Percentiles rank a stretch among this genome's conserved stretches.
These are phyloP conservation scores for Setophaga petechia DNA, from an alignment of 2,113 vertebrate genomes.

Conservation along the genomic window DNA sequence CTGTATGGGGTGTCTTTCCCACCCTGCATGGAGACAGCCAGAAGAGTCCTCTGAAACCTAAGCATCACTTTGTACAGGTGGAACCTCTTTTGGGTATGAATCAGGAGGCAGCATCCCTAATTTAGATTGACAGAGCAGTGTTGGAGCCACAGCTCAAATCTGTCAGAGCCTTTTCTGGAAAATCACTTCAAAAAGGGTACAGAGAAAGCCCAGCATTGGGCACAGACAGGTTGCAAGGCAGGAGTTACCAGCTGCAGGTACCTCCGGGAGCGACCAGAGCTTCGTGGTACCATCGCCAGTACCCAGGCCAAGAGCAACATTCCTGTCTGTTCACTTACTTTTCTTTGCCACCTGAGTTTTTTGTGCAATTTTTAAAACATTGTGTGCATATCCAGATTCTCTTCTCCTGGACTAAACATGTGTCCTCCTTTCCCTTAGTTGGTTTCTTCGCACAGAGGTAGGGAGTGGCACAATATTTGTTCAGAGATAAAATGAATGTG, in stretches of 20 bases:
- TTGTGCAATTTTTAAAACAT: background rate
- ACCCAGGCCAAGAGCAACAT: background rate
- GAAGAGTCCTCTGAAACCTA: background rate
- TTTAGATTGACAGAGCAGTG: fast-evolving
- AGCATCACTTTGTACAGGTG: background rate
- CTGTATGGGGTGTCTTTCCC: background rate
- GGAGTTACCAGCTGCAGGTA: background rate
- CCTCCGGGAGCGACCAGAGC: background rate
- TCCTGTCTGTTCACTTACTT: background rate
- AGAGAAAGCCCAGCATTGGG: background rate
- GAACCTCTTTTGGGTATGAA: background rate
- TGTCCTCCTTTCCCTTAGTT: background rate
- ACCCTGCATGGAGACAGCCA: background rate
- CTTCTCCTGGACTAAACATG: background rate
- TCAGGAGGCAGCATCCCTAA: background rate
- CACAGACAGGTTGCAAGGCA: background rate
- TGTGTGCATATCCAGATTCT: background rate
- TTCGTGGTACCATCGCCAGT: background rate
- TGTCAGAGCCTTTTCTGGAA: background rate
- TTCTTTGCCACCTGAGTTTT: background rate
- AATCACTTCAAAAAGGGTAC: background rate
- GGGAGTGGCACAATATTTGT: background rate
- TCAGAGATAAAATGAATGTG: background rate
- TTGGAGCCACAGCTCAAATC: background rate
- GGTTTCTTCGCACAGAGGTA: background rate